Percentiles rank a stretch among this genome's conserved stretches.
Conservation (phyloP, 2,888 invertebrate genomes). For the Perdita meconis region DNA sequence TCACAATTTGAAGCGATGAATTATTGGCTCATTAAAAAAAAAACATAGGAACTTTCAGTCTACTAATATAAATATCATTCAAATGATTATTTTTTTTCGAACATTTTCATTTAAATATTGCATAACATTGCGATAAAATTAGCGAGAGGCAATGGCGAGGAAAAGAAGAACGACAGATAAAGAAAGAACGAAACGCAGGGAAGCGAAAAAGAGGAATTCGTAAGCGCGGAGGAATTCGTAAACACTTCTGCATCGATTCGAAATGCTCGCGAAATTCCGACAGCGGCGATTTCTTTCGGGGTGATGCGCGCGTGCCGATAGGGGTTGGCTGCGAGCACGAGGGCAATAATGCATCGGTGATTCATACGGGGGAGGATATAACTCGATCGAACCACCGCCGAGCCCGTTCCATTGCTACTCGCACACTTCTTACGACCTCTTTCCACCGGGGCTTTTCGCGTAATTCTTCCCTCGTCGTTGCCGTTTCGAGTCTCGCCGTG, state of each 20-base stretch:
- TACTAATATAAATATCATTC: too few relatives aligned
- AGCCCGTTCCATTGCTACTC: background rate
- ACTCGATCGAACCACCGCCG: background rate
- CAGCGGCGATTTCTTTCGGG: constrained; percentile 21
- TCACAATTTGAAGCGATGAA: too few relatives aligned
- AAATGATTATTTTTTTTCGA: too few relatives aligned
- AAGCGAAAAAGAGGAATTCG: too few relatives aligned
- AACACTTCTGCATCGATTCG: constrained; percentile 50
- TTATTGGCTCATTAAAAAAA: too few relatives aligned
- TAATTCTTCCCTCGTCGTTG: background rate
- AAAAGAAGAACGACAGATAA: too few relatives aligned
- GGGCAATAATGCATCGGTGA: background rate
- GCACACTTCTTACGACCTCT: background rate
- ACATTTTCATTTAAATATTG: too few relatives aligned
- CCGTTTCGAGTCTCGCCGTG: background rate
- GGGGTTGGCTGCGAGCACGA: background rate
- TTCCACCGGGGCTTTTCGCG: background rate
- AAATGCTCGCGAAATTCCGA: constrained; percentile 30
- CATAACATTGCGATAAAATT: too few relatives aligned
- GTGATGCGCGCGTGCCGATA: constrained; percentile 8
- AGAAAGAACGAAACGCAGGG: too few relatives aligned
- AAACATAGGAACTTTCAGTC: too few relatives aligned
- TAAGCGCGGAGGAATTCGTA: constrained; percentile 5
- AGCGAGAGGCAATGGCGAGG: too few relatives aligned
- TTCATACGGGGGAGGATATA: constrained; percentile 27